Evolutionary conservation across 2,797 vertebrate species (phyloP).

Genomic region (Tarsius wallacei): DNA sequence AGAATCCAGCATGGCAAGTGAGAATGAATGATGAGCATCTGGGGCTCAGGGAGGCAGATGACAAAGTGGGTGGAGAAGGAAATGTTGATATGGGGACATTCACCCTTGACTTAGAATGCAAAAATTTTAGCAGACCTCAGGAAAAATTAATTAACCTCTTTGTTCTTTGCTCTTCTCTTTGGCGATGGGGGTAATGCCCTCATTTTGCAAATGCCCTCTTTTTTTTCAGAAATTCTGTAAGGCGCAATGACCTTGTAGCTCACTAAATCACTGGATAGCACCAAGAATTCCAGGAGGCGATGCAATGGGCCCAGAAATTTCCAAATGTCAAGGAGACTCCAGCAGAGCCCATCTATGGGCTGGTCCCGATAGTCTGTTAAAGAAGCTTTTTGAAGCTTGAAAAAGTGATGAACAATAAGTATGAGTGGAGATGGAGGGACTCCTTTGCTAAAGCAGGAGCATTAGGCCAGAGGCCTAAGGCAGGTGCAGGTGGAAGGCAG

Average conservation of each 20-base stretch:
- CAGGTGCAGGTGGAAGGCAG: too few relatives aligned
- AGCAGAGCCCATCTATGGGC: accelerated
- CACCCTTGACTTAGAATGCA: neutral
- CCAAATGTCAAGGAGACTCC: neutral
- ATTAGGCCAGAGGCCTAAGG: neutral
- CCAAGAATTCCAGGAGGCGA: accelerated
- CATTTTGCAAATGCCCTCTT: neutral
- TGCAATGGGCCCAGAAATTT: neutral
- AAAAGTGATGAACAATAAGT: neutral
- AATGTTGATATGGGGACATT: accelerated
- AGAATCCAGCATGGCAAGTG: accelerated
- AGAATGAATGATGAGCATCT: neutral
- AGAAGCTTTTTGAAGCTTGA: neutral
- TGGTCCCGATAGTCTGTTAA: accelerated
- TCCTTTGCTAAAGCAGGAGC: too few relatives aligned
- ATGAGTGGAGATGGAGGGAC: accelerated
- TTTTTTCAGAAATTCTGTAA: neutral
- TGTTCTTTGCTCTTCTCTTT: neutral
- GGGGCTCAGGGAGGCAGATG: accelerated
- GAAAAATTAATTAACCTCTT: constrained; percentile 68
- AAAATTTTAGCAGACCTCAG: neutral
- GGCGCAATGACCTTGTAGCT: accelerated
- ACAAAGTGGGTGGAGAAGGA: neutral
- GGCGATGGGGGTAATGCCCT: neutral
- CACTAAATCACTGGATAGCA: neutral